Evolutionary conservation across 2,888 invertebrate species (phyloP), one percentile per base, ranked within the genome.

Genomic region (Synergus gifuensis): DNA sequence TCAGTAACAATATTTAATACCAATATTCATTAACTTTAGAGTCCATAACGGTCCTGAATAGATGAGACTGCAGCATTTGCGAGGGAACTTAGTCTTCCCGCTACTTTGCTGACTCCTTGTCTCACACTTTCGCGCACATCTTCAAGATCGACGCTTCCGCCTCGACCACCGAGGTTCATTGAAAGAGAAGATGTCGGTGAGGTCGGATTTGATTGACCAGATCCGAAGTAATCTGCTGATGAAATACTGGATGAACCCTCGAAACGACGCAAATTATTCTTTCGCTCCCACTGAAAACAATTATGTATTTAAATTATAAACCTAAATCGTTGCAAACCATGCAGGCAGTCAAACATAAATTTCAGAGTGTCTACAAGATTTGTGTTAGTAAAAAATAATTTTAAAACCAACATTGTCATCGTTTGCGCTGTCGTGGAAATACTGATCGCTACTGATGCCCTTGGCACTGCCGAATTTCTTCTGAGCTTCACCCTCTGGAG

Each of bases 401-500:
- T 58, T 16, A n/a, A 18, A 67, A 54, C 81, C 76, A 77, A 85
- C 85, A 76, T 81, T 85, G 86, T 95, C 95, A 69, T 91, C 91
- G 88, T 94, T 93, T 80, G 92, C 91, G 81, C 94, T 94, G 87
- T 96, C 97, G 9, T 97, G 97, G 92, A 99, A 99, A 94, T 95
- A 99, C 93, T 98, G 98, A 90, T 98, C 98, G 0, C 99, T 99
- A 80, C 99, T 99, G 90, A 99, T 99, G 16, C 98, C 97, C 93
- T 99, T 99, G 4, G 99, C 98, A 87, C 96, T 96, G 76, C 98
- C 99, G 92, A 99, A 99, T 93, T 99, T 99, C 93, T 97, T 98
- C 92, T 97, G 97, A 36, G 98, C 98, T 81, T 96, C 95, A 87
- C 96, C 96, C 67, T 96, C 94, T 9, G 93, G 93, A 36, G 85